Evolutionary conservation across 2,113 vertebrate species (phyloP), one percentile per base, ranked within the genome.

Genomic region (Orycteropus afer): DNA sequence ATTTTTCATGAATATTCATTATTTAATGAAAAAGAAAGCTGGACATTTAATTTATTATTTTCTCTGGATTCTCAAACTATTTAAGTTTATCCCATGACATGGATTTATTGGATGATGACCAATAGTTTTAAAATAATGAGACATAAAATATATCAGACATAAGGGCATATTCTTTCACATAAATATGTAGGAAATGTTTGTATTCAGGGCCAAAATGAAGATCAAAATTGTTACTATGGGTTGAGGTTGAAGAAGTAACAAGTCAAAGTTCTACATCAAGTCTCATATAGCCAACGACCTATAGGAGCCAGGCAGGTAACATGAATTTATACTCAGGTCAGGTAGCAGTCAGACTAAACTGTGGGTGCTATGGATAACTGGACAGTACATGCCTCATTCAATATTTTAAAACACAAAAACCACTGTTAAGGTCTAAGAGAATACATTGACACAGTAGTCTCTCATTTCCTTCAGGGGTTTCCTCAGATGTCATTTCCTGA

Each of bases 111-210:
- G 23, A 29, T n/a, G 18, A n/a, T 63, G 63, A 40, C 40, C 3
- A 73, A 47, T 57, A 55, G 14, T 84, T 74, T 57, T 18, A 53
- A 69, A 88, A 89, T 71, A 94, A 84, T 90, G 51, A 94, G 59
- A 29, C 29, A 61, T 29, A 61, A 6, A 49, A 63, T 73, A 37
- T 32, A 71, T 83, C 23, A 61, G 32, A 74, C 86, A 10, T 78
- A 61, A 89, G 7, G 2, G 32, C 20, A 69, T 73, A 15, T 47
- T 90, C 4, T 80, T 90, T 88, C 49, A 77, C 7, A 81, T 23
- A 59, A 25, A 77, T 1, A 45, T 13, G 22, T 7, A 90, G 29
- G 23, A 79, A 83, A 67, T 45, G 1, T 47, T 3, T 67, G 22
- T 47, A 4, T 57, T 34, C 17, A 55, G 5, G 34, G 63, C 20